These are phyloP conservation scores for Anadara kagoshimensis DNA, from an alignment of 1,140 invertebrate genomes.

Conservation along the genomic window DNA sequence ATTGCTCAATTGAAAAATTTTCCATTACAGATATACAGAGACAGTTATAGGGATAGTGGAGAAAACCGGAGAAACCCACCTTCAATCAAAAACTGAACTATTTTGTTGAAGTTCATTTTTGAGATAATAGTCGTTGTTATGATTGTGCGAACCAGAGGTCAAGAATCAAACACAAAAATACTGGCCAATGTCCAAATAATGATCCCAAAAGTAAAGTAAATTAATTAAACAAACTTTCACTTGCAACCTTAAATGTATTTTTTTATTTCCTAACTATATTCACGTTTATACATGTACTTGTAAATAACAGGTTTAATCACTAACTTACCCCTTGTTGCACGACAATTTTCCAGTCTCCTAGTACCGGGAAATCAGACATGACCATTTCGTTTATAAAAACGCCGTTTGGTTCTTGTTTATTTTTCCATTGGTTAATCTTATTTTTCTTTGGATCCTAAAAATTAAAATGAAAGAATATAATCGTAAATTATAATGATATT, in stretches of 20 bases:
- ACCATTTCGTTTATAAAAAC: slow-evolving; percentile 40
- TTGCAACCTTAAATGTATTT: too few relatives aligned
- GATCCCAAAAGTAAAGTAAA: slow-evolving; percentile 28
- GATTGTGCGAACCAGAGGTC: not conserved
- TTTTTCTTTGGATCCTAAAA: slow-evolving; percentile 53
- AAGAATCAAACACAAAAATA: not conserved
- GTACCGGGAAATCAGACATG: slow-evolving; percentile 46
- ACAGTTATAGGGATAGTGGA: too few relatives aligned
- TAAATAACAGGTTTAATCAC: too few relatives aligned
- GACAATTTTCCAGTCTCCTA: slow-evolving; percentile 55
- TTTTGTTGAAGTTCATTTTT: too few relatives aligned
- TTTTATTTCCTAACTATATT: too few relatives aligned
- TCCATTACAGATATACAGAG: too few relatives aligned
- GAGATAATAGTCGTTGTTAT: too few relatives aligned
- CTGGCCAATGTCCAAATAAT: slow-evolving; percentile 38
- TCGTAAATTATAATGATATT: not conserved
- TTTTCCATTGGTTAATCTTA: slow-evolving; percentile 55
- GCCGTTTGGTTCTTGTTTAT: slow-evolving; percentile 31
- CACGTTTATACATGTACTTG: too few relatives aligned
- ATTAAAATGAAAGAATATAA: not conserved
- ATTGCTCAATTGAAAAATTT: too few relatives aligned
- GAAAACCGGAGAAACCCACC: too few relatives aligned
- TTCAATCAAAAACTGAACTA: too few relatives aligned
- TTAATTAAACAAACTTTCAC: not conserved
- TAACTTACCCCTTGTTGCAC: slow-evolving; percentile 42